Base-by-base conservation (phyloP, 2,797 vertebrate species). In the Eulemur mongoz region DNA sequence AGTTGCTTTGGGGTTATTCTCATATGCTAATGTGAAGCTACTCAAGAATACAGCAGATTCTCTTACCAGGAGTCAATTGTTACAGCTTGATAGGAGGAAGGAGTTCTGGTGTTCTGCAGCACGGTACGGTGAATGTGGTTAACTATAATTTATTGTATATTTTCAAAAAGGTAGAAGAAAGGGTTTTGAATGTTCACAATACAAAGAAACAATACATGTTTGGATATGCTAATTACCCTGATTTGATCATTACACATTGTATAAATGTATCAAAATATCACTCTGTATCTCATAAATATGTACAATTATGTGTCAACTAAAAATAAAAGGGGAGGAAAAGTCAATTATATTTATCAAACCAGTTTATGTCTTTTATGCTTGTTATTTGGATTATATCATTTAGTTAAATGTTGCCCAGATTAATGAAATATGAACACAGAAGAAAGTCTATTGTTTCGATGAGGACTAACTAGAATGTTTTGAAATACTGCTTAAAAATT, bases 391-490 rank as follows among this genome's bases (percentile, higher is more conserved):
- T 90, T 87, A 65, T 40, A 75, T 84, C 48, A 84, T 54, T 93
- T 95, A n/a, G 79, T 61, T 87, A 67, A 73, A 54, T 82, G 15
- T 86, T 86, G 32, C 12, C 75, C 72, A 25, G 48, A 73, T 43
- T 86, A 87, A 52, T 80, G 54, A 54, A 67, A 63, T 52, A 40
- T 18, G 14, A 80, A 73, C 70, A 80, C 15, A 63, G 57, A 93
- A 84, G 27, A 18, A 65, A 25, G 48, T 69, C 73, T 84, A 50
- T 65, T 52, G 30, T 84, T 97, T 78, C n/a, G 52, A 14, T 48
- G 57, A 87, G 91, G 63, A 87, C 48, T 75, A 80, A 61, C 43
- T 84, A 69, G 63, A 95, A 69, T 92, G 20, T 25, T 93, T 89
- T 84, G 17, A 92, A 80, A 72, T 59, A 75, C 1, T 23, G 13